These are phyloP conservation scores for rabbit (Oryctolagus cuniculus) DNA, from an alignment of 2,113 vertebrate genomes.

Conservation along the genomic window DNA sequence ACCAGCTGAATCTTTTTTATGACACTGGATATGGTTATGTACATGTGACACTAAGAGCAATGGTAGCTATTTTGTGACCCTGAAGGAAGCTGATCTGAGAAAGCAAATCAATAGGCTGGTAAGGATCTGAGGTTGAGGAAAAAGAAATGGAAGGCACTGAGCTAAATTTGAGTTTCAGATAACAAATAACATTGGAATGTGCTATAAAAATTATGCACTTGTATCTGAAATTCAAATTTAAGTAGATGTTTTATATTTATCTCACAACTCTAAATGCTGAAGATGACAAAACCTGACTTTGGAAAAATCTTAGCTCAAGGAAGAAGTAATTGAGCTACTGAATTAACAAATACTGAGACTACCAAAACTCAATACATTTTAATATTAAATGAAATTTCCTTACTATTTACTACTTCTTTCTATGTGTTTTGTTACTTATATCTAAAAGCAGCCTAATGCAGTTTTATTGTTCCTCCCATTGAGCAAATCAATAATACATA, in stretches of 20 bases:
- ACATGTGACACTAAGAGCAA: not conserved
- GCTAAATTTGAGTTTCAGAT: constrained; percentile 36
- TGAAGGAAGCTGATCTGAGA: not conserved
- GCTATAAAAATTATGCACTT: not conserved
- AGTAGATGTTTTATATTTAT: not conserved
- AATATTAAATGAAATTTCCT: not conserved
- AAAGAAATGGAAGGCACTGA: not conserved
- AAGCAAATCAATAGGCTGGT: not conserved
- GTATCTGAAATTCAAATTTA: constrained; percentile 55
- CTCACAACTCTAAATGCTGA: not conserved
- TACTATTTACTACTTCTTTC: not conserved
- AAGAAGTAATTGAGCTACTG: not conserved
- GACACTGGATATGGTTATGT: not conserved
- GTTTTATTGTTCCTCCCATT: not conserved
- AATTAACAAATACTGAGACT: not conserved
- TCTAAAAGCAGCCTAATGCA: not conserved
- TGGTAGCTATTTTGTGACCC: not conserved
- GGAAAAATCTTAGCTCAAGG: not conserved
- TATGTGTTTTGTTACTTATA: constrained; percentile 12
- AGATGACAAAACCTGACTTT: constrained; percentile 10
- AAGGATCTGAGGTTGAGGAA: not conserved
- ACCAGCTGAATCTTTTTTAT: constrained; percentile 4
- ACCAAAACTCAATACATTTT: constrained; percentile 43
- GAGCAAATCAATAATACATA: not conserved
- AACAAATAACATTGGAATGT: not conserved